Evolutionary conservation across 2,888 invertebrate species (phyloP).

Genomic region (Tanytarsus gracilentus): DNA sequence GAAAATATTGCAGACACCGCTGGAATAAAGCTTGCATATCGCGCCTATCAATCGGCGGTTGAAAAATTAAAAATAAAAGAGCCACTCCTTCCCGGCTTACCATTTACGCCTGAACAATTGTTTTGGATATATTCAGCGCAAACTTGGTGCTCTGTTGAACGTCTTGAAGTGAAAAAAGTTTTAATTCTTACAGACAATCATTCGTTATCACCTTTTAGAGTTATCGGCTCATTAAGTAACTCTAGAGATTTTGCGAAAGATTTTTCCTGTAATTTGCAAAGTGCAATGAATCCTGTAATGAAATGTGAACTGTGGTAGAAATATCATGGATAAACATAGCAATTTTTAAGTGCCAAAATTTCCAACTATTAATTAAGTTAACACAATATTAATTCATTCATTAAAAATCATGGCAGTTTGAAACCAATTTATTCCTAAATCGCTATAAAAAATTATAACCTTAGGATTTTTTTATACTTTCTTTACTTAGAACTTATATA

Average conservation of each 20-base stretch:
- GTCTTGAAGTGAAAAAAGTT: slow-evolving; percentile 25
- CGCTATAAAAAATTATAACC: no score
- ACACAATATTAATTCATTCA: no score
- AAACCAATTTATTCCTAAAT: slow-evolving; percentile 2
- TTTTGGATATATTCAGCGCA: slow-evolving; percentile 30
- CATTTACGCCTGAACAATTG: slow-evolving; percentile 26
- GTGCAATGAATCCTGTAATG: slow-evolving; percentile 28
- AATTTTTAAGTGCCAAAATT: background rate
- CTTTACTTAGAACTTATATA: no score
- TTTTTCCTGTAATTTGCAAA: slow-evolving; percentile 24
- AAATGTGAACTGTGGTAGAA: slow-evolving; percentile 30
- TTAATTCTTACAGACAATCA: slow-evolving; percentile 27
- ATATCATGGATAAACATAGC: background rate
- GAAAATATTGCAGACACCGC: slow-evolving; percentile 51
- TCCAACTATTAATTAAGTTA: no score
- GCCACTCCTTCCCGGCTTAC: slow-evolving; percentile 24
- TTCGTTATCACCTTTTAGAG: slow-evolving; percentile 23
- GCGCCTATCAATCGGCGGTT: slow-evolving; percentile 34
- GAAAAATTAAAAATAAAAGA: slow-evolving; percentile 9
- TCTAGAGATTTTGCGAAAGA: slow-evolving; percentile 29
- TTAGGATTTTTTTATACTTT: no score
- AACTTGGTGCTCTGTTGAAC: slow-evolving; percentile 29
- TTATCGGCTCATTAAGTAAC: slow-evolving; percentile 27
- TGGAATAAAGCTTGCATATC: slow-evolving; percentile 46
- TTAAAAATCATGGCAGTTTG: no score